A percentile compares a stretch with the other conserved stretches of the same genome.
Evolutionary conservation across 2,888 invertebrate species (phyloP).

Genomic region (Encarsia formosa): DNA sequence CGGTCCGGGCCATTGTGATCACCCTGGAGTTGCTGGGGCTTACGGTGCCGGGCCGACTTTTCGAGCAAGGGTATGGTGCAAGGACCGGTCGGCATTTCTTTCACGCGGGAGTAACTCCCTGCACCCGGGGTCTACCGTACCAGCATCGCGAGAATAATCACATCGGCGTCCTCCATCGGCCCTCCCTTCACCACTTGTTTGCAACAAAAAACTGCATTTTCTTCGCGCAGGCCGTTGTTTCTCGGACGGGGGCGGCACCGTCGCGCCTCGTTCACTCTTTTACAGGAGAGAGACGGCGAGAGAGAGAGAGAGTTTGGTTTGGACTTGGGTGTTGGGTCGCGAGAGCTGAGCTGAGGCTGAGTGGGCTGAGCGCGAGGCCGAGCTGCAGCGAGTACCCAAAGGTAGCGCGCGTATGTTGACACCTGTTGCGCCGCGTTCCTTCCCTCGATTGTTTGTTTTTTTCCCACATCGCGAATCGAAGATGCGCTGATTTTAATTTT

Average conservation of each 20-base stretch:
- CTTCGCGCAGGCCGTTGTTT: no score
- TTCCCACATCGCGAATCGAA: no score
- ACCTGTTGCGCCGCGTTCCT: conserved; percentile 2
- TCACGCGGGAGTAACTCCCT: background rate
- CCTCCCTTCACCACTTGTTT: background rate
- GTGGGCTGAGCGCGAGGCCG: no score
- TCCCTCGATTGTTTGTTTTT: no score
- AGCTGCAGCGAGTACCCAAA: background rate
- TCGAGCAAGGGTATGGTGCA: background rate
- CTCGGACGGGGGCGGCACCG: background rate
- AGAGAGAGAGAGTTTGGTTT: no score
- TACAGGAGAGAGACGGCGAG: background rate
- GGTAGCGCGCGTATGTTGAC: background rate
- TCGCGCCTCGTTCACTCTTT: background rate
- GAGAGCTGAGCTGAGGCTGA: no score
- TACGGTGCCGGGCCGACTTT: conserved; percentile 33
- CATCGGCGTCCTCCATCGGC: background rate
- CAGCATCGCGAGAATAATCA: background rate
- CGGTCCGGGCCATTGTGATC: no score
- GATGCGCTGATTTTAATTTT: no score
- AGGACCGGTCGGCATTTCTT: conserved; percentile 1
- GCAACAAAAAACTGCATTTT: no score
- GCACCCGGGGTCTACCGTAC: no score
- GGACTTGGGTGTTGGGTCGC: no score
- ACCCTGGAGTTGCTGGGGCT: no score